Percentiles rank a stretch among this genome's conserved stretches.
These are phyloP conservation scores for Pantherophis alleghaniensis DNA, from an alignment of 2,797 vertebrate species.

Conservation along the genomic window DNA sequence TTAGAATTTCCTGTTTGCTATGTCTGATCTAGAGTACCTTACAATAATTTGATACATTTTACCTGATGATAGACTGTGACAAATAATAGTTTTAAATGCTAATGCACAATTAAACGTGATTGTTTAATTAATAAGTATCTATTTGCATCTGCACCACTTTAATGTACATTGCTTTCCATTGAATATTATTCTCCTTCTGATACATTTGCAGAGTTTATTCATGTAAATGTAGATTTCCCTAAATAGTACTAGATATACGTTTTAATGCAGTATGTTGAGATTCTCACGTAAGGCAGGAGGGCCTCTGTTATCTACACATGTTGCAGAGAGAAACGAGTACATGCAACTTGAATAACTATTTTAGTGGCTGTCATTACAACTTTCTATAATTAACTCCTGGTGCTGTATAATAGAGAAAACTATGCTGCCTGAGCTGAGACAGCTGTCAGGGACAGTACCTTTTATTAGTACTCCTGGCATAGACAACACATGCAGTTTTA, in stretches of 20 bases:
- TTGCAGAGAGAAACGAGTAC: conserved; percentile 59
- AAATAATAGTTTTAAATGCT: not conserved
- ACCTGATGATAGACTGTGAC: too few species aligned
- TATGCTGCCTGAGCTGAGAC: conserved; percentile 57
- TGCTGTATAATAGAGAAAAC: conserved; percentile 66
- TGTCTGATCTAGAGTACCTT: not conserved
- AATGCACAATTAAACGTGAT: not conserved
- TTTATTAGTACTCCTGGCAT: conserved; percentile 63
- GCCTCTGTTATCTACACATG: conserved; percentile 23
- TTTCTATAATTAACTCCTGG: conserved; percentile 70
- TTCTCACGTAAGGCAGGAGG: conserved; percentile 52
- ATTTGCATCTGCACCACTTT: not conserved
- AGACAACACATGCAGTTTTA: conserved; percentile 52
- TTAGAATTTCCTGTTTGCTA: not conserved
- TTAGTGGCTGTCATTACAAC: conserved; percentile 64
- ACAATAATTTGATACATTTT: not conserved
- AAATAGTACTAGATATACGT: conserved; percentile 12
- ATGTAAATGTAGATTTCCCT: not conserved
- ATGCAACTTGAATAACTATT: conserved; percentile 56
- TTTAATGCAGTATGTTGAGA: conserved; percentile 16
- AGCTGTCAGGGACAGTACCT: conserved; percentile 64
- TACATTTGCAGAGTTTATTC: not conserved
- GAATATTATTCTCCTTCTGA: not conserved
- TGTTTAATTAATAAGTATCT: not conserved
- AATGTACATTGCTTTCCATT: not conserved